Base-by-base conservation (phyloP, 2,797 vertebrate species). In the Falco rusticolus region DNA sequence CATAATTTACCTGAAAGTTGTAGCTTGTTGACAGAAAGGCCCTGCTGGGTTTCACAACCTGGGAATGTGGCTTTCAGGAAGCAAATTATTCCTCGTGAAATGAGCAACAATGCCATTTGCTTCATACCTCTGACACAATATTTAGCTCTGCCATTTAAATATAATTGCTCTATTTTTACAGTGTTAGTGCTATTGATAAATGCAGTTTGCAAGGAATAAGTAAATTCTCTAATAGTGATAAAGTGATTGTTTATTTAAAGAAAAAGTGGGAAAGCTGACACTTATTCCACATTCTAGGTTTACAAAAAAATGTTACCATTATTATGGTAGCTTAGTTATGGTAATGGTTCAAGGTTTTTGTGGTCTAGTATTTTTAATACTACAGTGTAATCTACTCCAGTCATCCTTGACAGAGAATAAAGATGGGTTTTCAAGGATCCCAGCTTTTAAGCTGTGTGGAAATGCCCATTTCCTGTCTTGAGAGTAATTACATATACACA, bases 121-220 rank as follows among this genome's bases (percentile, higher is more conserved):
- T 96, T 94, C 95, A 87, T 93, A 97, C 39, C 87, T 92, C 96
- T 98, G 97, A 97, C 97, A 98, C 91, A 98, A 98, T 98, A 97
- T 98, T 98, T 98, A 97, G 83, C 83, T 97, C 97, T 97, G 95
- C 95, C 97, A 95, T 93, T 84, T 90, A 96, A 97, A 96, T 87
- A 91, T 95, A 97, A 97, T 97, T 97, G 95, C 92, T 94, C 96
- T 96, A 97, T 96, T 98, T 98, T 97, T 96, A 94, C 69, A 90
- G 78, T 89, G 87, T 96, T 96, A 96, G 43, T 91, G 81, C 75
- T 97, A 97, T 94, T 97, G 97, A 95, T 97, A 97, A 96, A 96
- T 97, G 90, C 57, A 95, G 96, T 95, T 96, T 95, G 92, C 79
- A 93, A 94, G 61, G 85, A 94, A 79, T 68, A 93, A 96, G 87